Conservation (phyloP, 2,113 vertebrate species). For the Theristicus caerulescens region DNA sequence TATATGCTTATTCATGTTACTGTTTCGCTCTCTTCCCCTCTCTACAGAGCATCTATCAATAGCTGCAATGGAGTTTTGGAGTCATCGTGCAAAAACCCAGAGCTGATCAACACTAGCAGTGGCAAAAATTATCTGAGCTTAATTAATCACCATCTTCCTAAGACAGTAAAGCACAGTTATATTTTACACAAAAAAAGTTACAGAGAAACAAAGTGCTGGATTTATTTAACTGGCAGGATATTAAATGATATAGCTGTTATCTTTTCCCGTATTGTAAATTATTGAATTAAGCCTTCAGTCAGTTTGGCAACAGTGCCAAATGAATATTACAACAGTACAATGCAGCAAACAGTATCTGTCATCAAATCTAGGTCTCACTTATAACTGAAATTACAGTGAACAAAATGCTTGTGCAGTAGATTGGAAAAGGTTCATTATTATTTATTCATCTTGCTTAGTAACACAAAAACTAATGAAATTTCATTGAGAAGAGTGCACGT, state of each 20-base stretch:
- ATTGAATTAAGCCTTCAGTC: conserved; percentile 62
- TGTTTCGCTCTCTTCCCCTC: neutral
- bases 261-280: conserved; percentile 23
- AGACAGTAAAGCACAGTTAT: neutral
- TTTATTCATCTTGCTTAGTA: conserved; percentile 45
- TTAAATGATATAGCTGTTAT: conserved; percentile 60
- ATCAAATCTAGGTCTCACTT: conserved; percentile 8
- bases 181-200: neutral
- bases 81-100: neutral
- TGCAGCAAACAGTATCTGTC: conserved; percentile 41
- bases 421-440: conserved; percentile 54
- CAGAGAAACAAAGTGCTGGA: neutral
- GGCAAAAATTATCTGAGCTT: neutral
- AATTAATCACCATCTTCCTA: neutral
- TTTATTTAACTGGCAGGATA: conserved; percentile 55
- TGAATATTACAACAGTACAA: conserved; percentile 22
- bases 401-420: neutral
- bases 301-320: conserved; percentile 29
- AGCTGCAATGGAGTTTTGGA: neutral
- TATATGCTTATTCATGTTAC: neutral
- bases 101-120: neutral
- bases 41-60: neutral
- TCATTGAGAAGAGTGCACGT: conserved; percentile 4
- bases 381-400: conserved; percentile 36
- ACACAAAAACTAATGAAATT: conserved; percentile 11